phyloP scores from a whole-genome alignment of 2,113 vertebrate species.

The Microcebus jonahi region DNA sequence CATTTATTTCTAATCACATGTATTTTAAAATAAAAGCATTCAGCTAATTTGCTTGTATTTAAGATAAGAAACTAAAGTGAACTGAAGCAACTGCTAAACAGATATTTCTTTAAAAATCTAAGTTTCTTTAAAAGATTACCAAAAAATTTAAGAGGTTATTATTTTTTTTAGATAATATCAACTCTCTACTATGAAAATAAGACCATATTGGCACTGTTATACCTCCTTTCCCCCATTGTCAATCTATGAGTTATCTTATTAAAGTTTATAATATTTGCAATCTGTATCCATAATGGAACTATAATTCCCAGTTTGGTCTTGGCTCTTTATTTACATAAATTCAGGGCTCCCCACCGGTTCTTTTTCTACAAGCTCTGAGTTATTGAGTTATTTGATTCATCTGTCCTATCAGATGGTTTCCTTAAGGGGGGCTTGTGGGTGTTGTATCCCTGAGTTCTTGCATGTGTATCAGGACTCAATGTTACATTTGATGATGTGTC shows the following conservation, averaged over 20 bases:
- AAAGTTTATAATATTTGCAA: not conserved
- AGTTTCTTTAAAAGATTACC: not conserved
- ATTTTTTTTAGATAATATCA: not conserved
- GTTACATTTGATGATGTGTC: not conserved
- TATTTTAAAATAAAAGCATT: not conserved
- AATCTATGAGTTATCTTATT: not conserved
- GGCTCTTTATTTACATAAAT: not conserved
- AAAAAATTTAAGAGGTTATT: not conserved
- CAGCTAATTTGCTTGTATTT: not conserved
- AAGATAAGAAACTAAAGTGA: not conserved
- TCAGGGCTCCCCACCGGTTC: not conserved
- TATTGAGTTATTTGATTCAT: not conserved
- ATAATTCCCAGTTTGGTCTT: not conserved
- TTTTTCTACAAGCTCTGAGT: not conserved
- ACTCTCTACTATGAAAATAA: not conserved
- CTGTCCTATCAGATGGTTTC: not conserved
- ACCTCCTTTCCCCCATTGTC: not conserved
- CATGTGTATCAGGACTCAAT: not conserved
- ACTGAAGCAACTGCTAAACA: not conserved
- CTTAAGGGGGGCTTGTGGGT: not conserved
- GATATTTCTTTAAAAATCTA: slow-evolving; percentile 5
- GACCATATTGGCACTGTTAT: not conserved
- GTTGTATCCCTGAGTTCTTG: not conserved
- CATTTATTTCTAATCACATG: not conserved
- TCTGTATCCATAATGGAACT: not conserved